phyloP scores from a whole-genome alignment of 53 echinoderm and acorn worm species.

The Echinometra lucunter region DNA sequence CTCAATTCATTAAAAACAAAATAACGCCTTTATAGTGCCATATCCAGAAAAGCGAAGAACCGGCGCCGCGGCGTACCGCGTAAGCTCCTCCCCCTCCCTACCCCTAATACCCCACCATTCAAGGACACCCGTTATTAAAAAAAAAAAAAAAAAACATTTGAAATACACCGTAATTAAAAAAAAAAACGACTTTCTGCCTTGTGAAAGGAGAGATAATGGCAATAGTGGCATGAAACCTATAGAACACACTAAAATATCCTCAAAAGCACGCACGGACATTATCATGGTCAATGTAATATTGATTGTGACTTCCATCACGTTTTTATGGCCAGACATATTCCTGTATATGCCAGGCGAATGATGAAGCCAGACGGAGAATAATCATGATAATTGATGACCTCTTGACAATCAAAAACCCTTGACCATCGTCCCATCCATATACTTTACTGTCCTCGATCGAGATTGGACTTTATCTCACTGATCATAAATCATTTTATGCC shows the following conservation, averaged over 20 bases:
- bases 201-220: no score
- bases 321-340: neutral
- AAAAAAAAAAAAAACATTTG: no score
- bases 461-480: neutral
- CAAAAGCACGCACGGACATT: neutral
- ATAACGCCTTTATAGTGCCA: no score
- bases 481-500: slow-evolving; percentile 17
- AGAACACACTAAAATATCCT: neutral
- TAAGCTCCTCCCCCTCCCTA: no score
- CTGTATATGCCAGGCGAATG: neutral
- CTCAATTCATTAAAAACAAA: no score
- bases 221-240: no score
- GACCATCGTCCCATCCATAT: neutral
- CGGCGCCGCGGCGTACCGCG: no score
- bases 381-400: neutral
- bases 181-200: no score
- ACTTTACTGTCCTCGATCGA: neutral
- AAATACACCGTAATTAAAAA: no score
- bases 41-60: no score
- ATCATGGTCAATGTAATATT: neutral
- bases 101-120: no score
- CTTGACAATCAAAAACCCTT: neutral
- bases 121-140: no score
- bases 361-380: neutral
- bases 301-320: neutral